Conservation (phyloP, 2,113 vertebrate species). For the Deroptyus accipitrinus region DNA sequence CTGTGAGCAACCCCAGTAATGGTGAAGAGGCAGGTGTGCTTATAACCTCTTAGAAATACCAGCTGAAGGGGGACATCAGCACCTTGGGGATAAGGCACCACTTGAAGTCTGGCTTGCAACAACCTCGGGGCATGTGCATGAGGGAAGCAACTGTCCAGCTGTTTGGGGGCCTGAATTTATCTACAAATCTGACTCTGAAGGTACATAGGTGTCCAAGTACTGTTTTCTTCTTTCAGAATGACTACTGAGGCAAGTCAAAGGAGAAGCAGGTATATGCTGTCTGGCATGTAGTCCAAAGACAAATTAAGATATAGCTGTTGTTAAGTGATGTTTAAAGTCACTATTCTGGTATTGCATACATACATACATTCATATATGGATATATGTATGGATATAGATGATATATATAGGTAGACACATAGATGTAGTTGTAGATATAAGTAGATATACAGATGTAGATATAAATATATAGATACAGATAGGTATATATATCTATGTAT, state of each 20-base stretch:
- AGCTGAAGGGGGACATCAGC: background rate
- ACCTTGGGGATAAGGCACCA: background rate
- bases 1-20: background rate
- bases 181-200: background rate
- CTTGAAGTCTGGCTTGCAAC: accelerated
- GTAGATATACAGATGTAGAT: no score
- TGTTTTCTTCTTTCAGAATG: background rate
- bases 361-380: no score
- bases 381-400: no score
- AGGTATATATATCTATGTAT: no score
- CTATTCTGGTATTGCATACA: background rate
- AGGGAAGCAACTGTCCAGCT: background rate
- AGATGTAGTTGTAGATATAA: background rate
- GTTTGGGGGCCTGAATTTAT: background rate
- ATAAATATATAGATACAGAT: background rate
- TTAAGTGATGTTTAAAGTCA: background rate
- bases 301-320: background rate
- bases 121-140: background rate
- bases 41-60: background rate
- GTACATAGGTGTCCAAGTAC: background rate
- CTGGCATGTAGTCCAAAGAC: background rate
- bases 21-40: background rate
- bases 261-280: background rate
- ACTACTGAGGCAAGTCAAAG: background rate
- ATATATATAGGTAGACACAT: background rate